Base-by-base conservation (phyloP, 2,888 invertebrate genomes). In the Ditylenchus weischeri region DNA sequence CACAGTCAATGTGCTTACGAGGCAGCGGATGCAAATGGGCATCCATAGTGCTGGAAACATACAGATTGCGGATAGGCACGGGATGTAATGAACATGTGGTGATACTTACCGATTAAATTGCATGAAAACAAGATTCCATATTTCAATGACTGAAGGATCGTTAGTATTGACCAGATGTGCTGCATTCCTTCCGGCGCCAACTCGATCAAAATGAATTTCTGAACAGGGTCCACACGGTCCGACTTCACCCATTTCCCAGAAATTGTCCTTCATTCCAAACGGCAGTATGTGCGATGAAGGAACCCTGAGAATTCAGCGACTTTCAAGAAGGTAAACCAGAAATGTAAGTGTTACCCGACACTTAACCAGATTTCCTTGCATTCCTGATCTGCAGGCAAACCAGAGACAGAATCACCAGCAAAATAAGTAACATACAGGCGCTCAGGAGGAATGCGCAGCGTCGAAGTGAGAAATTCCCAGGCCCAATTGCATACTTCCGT, bases 181-280 rank as follows among this genome's bases (percentile, higher is more conserved):
- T 19, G 92, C 96, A 84, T 93, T 89, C 67, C 94, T 87, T 7
- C 88, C 90, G 19, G 64, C 68, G 36, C 57, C 61, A 11, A 75
- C 65, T 57, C 95, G 88, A 85, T 98, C 96, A 86, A 89, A 98
- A 86, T 99, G 96, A 75, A 98, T 88, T 86, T 99, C 98, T 23
- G 95, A 93, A 84, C 96, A 99, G 2, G 96, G 96, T 0, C 98
- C 98, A 86, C 98, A 99, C 0, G 98, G 96, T 0, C 98, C 98
- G 13, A 92, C 92, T 83, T 96, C 94, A 35, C 96, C 98, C 98
- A 98, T 99, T 87, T 96, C 95, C 98, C 98, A 99, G 86, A 99
- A 99, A 84, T 98, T 98, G 83, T 98, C 94, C 84, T 92, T 93
- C 93, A 92, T 92, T 79, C 87, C 90, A 70, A 92, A 89, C 29